Evolutionary conservation across 2,797 vertebrate genomes (phyloP), one percentile per base, ranked within the genome.

Genomic region (Cynopterus sphinx): DNA sequence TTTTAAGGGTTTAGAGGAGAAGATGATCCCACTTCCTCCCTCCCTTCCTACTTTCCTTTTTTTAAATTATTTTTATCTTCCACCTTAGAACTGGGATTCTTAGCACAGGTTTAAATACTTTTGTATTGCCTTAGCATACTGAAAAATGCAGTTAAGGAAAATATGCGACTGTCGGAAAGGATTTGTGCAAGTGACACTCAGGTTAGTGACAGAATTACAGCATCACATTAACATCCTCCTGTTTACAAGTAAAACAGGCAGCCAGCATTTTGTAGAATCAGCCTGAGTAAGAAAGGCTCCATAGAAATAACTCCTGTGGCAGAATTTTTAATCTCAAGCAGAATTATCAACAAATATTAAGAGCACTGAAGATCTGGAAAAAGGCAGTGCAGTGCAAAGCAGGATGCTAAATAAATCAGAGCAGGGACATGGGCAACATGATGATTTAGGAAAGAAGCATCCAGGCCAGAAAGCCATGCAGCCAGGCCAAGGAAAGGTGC

Each of bases 381-480:
- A 70, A 57, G 9, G 55, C 77, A 67, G 13, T 10, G 28, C 78
- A 59, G 26, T 33, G 39, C 26, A 70, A 74, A 94, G n/a, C 21
- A 53, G 41, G 63, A 63, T 61, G 46, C 6, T 41, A 22, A 46
- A 57, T 36, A 78, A 90, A 4, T 21, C 16, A 68, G 36, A 41
- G 9, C 7, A 7, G 36, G 39, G 22, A 21, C 3, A 11, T 46
- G 6, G 36, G 21, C 22, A 39, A 3, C 16, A 21, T 2, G 21
- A 12, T 24, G 22, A 39, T 21, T 81, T 49, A 82, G 31, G 43
- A 73, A 77, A 39, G 24, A 5, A 19, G 5, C 4, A 2, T 16
- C 3, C 0, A 21, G 19, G 11, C 11, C 12, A 0, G 24, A 53
- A 41, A 49, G 19, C 65, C 6, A 1, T 6, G 2, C 1, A 63